Conservation (phyloP, 2,888 invertebrate species). For the Kuschelorhynchus macadamiae region DNA sequence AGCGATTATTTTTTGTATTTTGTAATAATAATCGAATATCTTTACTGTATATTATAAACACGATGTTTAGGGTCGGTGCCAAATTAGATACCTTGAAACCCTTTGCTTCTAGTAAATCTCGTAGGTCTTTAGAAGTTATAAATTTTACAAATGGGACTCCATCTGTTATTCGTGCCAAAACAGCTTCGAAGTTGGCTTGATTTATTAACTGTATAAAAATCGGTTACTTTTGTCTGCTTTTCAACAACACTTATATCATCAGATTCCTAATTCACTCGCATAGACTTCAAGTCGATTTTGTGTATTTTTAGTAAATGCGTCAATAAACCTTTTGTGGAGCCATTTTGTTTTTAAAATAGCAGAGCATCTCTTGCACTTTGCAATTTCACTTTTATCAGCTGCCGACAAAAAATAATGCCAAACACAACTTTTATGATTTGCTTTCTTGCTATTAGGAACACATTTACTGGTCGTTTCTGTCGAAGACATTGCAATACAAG, state of each 20-base stretch:
- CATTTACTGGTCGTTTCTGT: no score
- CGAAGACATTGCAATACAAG: no score
- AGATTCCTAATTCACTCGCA: no score
- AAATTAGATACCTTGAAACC: slow-evolving; percentile 15
- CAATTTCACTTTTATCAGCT: no score
- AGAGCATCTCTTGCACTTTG: no score
- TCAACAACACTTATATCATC: background rate
- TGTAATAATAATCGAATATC: slow-evolving; percentile 3
- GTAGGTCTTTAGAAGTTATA: slow-evolving; percentile 27
- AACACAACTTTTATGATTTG: background rate
- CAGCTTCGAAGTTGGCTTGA: slow-evolving; percentile 1
- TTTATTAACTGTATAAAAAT: no score
- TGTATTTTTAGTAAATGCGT: no score
- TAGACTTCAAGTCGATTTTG: no score
- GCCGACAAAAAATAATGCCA: slow-evolving; percentile 12
- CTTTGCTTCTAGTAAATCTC: slow-evolving; percentile 12
- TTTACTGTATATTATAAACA: slow-evolving; percentile 10
- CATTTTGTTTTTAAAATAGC: no score
- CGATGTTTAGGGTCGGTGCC: slow-evolving; percentile 11
- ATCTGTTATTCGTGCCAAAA: slow-evolving; percentile 13
- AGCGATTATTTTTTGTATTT: slow-evolving; percentile 1
- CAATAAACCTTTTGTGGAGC: no score
- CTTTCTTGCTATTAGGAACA: no score
- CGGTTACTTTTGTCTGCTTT: no score
- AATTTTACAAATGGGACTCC: slow-evolving; percentile 24